Conservation (phyloP, 92 coral and sea anemone species). For the Umimayanthus kanabou region DNA sequence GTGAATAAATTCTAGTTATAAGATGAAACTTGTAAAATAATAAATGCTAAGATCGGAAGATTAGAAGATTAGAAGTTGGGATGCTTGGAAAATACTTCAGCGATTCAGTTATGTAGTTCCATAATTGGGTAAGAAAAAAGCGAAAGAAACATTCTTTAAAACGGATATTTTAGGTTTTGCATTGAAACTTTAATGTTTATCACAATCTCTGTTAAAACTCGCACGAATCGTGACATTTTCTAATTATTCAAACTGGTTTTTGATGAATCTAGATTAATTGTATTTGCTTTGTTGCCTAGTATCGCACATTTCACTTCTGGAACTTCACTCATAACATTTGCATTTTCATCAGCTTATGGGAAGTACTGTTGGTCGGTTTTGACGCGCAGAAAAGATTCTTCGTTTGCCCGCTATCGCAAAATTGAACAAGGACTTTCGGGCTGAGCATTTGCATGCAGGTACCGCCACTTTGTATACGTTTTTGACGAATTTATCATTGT, state of each 20-base stretch:
- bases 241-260: conserved; percentile 7
- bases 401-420: not conserved
- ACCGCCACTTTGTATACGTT: not conserved
- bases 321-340: not conserved
- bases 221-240: not conserved
- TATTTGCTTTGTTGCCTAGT: conserved; percentile 11
- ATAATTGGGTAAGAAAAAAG: too few species aligned
- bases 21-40: too few species aligned
- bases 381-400: not conserved
- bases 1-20: too few species aligned
- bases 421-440: not conserved
- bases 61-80: too few species aligned
- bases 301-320: conserved; percentile 8
- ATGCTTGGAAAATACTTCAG: too few species aligned
- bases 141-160: too few species aligned
- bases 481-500: too few species aligned
- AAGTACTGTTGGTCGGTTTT: not conserved
- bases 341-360: not conserved
- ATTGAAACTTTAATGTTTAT: too few species aligned
- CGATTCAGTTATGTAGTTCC: too few species aligned
- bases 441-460: not conserved
- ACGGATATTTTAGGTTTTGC: not conserved
- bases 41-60: too few species aligned
- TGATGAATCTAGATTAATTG: not conserved
- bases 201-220: too few species aligned